phyloP scores from a whole-genome alignment of 2,113 vertebrate genomes.

The Pelusios castaneus region DNA sequence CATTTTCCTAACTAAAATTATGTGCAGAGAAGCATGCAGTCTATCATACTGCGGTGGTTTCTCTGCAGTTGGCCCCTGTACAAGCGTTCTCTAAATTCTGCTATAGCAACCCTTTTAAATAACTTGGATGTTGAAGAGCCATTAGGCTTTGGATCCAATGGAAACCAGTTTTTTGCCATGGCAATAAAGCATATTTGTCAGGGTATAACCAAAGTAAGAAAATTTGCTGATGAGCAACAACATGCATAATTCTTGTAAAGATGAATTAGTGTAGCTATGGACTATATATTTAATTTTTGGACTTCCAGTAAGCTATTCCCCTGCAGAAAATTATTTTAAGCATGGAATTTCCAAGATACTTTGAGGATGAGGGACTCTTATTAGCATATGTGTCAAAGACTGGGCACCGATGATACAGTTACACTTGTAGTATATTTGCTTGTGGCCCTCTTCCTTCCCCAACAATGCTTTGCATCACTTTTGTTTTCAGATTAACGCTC shows the following conservation, averaged over 20 bases:
- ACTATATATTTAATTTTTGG: background rate
- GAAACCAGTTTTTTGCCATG: background rate
- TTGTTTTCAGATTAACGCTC: background rate
- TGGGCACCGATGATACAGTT: background rate
- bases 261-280: background rate
- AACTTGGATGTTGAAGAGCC: fast-evolving
- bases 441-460: background rate
- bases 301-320: background rate
- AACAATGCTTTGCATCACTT: background rate
- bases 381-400: background rate
- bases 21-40: background rate
- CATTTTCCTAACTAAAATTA: background rate
- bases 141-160: background rate
- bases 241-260: background rate
- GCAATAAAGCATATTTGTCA: background rate
- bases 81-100: background rate
- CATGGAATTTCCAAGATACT: background rate
- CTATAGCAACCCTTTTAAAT: fast-evolving
- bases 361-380: background rate
- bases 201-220: background rate
- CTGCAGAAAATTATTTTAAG: background rate
- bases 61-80: background rate
- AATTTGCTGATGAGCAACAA: background rate
- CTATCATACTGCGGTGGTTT: background rate
- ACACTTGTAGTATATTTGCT: background rate